Base-by-base conservation (phyloP, 2,888 invertebrate genomes). In the Aspidiotus destructor region DNA sequence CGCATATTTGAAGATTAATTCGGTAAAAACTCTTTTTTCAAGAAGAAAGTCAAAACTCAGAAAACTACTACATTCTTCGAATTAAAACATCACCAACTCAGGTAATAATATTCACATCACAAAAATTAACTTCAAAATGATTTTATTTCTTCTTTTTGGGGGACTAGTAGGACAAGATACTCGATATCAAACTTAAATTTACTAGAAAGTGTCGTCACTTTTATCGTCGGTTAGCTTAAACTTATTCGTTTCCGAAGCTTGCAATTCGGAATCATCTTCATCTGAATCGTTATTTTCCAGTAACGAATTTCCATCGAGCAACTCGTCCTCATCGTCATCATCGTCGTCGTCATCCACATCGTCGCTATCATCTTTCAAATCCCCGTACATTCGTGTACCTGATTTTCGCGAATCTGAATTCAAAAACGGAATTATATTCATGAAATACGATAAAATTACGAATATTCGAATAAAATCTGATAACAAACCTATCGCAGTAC, bases 171-270 rank as follows among this genome's bases (percentile, higher is more conserved):
- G 5, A 28, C 28, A 28, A 28, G 5, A 28, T 28, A 3, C 28
- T 28, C 5, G 28, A 28, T 28, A 28, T 28, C 28, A 28, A 28
- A 28, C 28, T 28, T 28, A 28, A 5, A 41, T 7, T 60, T n/a
- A 13, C 71, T 62, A 73, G 60, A 73, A 74, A 68, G 73, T 73
- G 58, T 73, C 74, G 61, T 74, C 74, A 67, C 73, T 73, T 7
- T 72, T 73, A 10, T 73, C 73, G 16, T 69, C 68, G 57, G 61
- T 57, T 52, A 67, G 57, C 52, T 67, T 67, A 15, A 53, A 63
- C 52, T 67, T 58, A 44, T 67, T 60, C 7, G 67, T 67, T n/a
- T 67, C 28, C 9, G 67, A 67, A 60, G 48, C 44, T n/a, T 57
- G 67, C 15, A 67, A 58, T 58, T 67, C 67, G 16, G 67, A 62